phyloP scores from a whole-genome alignment of 2,797 vertebrate genomes.

The Sebastes diaconus region DNA sequence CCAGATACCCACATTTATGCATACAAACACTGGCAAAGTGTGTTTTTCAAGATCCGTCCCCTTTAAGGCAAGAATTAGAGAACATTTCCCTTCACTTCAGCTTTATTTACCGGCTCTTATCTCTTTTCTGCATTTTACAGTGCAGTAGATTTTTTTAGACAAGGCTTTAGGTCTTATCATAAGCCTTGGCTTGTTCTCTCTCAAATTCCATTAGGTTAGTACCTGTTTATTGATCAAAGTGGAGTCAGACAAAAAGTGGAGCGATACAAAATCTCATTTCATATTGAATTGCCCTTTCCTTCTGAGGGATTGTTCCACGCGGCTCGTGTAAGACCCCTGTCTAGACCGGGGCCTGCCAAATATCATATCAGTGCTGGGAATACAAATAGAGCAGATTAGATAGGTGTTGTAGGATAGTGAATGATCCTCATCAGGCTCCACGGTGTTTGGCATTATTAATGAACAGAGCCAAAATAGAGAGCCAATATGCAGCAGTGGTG shows the following conservation, averaged over 20 bases:
- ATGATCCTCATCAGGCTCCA: slow-evolving; percentile 48
- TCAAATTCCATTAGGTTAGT: slow-evolving; percentile 73
- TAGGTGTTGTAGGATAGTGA: slow-evolving; percentile 55
- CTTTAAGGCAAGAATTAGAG: slow-evolving; percentile 6
- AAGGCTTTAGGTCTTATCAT: slow-evolving; percentile 48
- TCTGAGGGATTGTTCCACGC: slow-evolving; percentile 68
- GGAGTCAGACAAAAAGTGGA: slow-evolving; percentile 73
- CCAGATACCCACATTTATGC: neutral
- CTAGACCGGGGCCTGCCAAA: slow-evolving; percentile 76
- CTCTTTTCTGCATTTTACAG: slow-evolving; percentile 17
- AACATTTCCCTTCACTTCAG: slow-evolving; percentile 3
- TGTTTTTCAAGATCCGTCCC: no score
- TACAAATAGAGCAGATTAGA: slow-evolving; percentile 72
- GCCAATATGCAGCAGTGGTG: slow-evolving; percentile 26
- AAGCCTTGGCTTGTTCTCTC: slow-evolving; percentile 58
- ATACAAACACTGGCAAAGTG: neutral
- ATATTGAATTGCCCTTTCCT: slow-evolving; percentile 82
- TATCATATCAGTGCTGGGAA: slow-evolving; percentile 74
- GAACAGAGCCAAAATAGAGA: slow-evolving; percentile 52
- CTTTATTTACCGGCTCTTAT: slow-evolving; percentile 31
- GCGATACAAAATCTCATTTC: slow-evolving; percentile 77
- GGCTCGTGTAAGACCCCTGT: slow-evolving; percentile 63
- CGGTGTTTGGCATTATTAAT: slow-evolving; percentile 68
- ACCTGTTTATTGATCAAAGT: slow-evolving; percentile 80
- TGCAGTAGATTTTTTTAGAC: slow-evolving; percentile 17